Conservation (phyloP, 1,140 invertebrate genomes). For the Panulirus ornatus region DNA sequence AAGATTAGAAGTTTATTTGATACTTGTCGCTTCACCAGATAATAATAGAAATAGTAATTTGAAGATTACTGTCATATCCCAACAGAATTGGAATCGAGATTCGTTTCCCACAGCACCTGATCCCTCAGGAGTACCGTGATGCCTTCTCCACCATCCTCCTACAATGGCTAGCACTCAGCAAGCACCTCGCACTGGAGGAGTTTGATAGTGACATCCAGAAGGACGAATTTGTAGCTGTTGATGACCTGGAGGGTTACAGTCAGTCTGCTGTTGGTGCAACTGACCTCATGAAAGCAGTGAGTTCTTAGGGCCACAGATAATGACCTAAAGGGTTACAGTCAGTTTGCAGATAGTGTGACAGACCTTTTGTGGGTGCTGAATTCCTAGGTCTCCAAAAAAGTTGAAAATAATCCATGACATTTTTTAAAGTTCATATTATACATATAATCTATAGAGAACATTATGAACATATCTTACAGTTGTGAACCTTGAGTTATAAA, state of each 20-base stretch:
- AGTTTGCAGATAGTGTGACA: too few species aligned
- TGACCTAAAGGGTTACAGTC: too few species aligned
- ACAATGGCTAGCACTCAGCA: constrained; percentile 59
- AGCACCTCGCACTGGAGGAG: constrained; percentile 51
- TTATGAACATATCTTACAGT: too few species aligned
- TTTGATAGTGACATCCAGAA: constrained; percentile 34
- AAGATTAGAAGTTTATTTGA: too few species aligned
- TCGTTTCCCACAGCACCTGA: constrained; percentile 49
- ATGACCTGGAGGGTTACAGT: constrained; percentile 46
- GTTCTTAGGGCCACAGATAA: neutral
- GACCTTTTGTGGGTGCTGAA: too few species aligned
- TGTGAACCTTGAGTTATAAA: too few species aligned
- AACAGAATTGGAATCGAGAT: constrained; percentile 44
- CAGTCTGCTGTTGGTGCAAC: constrained; percentile 51
- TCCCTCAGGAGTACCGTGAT: constrained; percentile 38
- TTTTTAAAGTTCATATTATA: too few species aligned
- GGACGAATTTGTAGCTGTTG: constrained; percentile 51
- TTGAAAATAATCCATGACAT: too few species aligned
- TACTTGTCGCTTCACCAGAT: too few species aligned
- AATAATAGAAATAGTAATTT: neutral
- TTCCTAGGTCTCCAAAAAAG: too few species aligned
- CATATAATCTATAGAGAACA: too few species aligned
- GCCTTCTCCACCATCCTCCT: constrained; percentile 8
- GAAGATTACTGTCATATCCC: neutral
- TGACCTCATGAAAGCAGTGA: constrained; percentile 59